A percentile compares a stretch with the other conserved stretches of the same genome.
These are phyloP conservation scores for Orthosia gothica DNA, from an alignment of 2,888 invertebrate genomes.

Conservation along the genomic window DNA sequence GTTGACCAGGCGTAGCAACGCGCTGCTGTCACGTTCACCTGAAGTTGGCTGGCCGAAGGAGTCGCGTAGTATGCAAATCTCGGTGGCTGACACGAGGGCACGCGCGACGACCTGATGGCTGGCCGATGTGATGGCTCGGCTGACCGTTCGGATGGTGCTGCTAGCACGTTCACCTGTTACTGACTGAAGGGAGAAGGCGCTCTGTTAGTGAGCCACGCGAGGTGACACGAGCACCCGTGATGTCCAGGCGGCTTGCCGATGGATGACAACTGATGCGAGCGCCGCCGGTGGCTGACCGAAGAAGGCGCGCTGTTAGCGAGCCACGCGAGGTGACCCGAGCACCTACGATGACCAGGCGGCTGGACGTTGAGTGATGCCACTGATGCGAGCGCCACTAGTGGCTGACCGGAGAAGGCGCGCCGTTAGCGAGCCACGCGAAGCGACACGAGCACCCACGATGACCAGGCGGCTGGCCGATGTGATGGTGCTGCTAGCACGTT, in stretches of 20 bases:
- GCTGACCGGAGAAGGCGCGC: neutral
- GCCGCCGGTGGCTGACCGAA: neutral
- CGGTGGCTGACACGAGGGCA: neutral
- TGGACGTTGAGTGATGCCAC: too few species aligned
- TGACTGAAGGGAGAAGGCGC: neutral
- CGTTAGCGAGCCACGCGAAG: neutral
- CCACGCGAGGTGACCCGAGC: neutral
- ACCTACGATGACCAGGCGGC: too few species aligned
- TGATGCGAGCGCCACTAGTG: too few species aligned
- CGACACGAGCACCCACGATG: neutral
- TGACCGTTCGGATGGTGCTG: neutral
- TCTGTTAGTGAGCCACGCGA: neutral
- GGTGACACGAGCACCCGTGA: neutral
- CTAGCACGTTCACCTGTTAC: neutral
- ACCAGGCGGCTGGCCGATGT: neutral
- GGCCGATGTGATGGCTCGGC: too few species aligned
- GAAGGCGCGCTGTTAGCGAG: neutral
- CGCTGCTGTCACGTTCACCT: conserved; percentile 2
- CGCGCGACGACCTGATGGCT: neutral
- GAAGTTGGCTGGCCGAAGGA: neutral
- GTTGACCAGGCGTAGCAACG: neutral
- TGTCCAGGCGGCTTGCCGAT: neutral
- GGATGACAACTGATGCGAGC: neutral
- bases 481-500: too few species aligned
- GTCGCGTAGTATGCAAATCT: neutral